Evolutionary conservation across 2,797 vertebrate genomes (phyloP), one percentile per base, ranked within the genome.

Genomic region (Peromyscus attwateri): DNA sequence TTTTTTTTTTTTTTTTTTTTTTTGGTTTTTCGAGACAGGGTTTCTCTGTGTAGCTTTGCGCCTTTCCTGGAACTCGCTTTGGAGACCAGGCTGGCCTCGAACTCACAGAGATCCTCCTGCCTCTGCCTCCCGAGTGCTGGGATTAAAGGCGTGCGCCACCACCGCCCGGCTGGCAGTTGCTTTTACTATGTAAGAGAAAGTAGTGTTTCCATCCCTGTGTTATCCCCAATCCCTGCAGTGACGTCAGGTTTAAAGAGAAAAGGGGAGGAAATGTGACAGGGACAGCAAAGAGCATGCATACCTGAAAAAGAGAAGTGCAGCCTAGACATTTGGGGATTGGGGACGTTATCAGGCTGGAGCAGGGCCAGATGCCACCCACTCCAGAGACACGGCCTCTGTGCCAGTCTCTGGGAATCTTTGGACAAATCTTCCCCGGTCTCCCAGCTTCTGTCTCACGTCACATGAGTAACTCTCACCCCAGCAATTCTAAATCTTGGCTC

Each of bases 251-350:
- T 87, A 80, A 94, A 25, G 29, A 87, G 95, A 94, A 89, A 79
- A 62, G 55, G 94, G 84, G 94, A 96, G 75, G 85, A 90, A 94
- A n/a, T 49, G 4, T 31, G 55, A n/a, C 19, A 0, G 0, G 71
- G 43, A 79, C 4, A 21, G 17, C 73, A 82, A 92, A 89, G 25
- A 27, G 12, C 5, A 31, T 43, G 62, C 64, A 66, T 89, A 82
- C 68, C 34, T 87, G 85, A 83, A 96, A 96, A 96, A 46, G 66
- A 87, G 96, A 97, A 95, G 95, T 85, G 55, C n/a, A 29, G 14
- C 62, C 34, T 64, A 52, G 89, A 84, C 60, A 70, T 93, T 89
- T 76, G 9, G 64, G 29, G 34, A 80, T 52, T 57, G 25, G 34
- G 13, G 60, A 7, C n/a, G 2, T 5, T 8, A 8, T 37, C 43